Evolutionary conservation across 1,140 invertebrate genomes (phyloP).

Genomic region (Diorhabda carinulata): DNA sequence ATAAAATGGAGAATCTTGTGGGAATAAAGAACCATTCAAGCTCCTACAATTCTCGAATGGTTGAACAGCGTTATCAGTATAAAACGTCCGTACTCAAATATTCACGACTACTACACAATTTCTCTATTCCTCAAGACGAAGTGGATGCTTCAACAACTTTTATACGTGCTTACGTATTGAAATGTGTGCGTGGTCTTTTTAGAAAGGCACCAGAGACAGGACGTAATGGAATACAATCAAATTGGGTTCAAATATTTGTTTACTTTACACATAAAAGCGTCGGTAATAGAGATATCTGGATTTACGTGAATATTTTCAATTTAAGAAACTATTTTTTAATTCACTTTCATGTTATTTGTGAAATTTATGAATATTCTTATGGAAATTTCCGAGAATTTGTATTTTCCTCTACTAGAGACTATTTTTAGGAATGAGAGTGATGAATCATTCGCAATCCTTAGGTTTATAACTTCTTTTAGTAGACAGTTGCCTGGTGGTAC

Average conservation of each 20-base stretch:
- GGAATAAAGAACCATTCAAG: neutral
- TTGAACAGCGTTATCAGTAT: conserved; percentile 2
- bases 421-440: no score
- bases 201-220: neutral
- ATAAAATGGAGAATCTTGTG: neutral
- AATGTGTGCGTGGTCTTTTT: neutral
- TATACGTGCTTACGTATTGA: neutral
- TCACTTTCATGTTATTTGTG: no score
- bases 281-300: no score
- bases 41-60: neutral
- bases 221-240: neutral
- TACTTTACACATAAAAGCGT: no score
- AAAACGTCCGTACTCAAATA: neutral
- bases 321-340: no score
- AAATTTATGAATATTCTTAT: no score
- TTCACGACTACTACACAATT: neutral
- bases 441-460: no score
- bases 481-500: no score
- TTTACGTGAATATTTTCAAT: no score
- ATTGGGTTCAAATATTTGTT: neutral
- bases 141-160: neutral
- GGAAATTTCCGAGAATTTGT: no score
- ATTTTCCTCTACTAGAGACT: no score
- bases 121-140: neutral
- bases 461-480: no score